Evolutionary conservation across 2,113 vertebrate genomes (phyloP).

Genomic region (Podarcis muralis): DNA sequence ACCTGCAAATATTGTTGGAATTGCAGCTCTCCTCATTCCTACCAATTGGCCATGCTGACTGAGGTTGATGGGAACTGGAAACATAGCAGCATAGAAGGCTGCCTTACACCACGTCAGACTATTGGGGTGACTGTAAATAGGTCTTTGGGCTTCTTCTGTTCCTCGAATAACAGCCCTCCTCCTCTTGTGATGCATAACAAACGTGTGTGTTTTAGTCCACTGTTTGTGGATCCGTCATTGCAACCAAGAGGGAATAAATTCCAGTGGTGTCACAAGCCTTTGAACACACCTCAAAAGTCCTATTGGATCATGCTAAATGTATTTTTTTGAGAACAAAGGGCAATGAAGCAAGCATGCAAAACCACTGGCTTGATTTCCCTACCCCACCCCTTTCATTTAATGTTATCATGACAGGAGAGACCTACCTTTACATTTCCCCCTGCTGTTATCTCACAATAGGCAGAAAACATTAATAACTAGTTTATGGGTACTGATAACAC

Average conservation of each 20-base stretch:
- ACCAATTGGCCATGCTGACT: too few species aligned
- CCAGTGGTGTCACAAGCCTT: background rate
- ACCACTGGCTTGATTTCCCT: background rate
- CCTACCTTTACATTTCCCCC: background rate
- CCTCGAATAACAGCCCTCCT: background rate
- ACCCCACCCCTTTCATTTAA: background rate
- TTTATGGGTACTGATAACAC: background rate
- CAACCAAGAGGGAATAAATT: background rate
- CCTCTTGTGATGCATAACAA: too few species aligned
- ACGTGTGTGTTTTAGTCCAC: background rate
- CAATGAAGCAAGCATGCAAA: background rate
- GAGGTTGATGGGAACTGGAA: too few species aligned
- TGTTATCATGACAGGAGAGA: background rate
- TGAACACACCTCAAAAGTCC: background rate
- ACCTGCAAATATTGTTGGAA: too few species aligned
- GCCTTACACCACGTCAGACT: too few species aligned
- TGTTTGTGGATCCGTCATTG: background rate
- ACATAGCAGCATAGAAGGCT: too few species aligned
- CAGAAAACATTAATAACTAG: background rate
- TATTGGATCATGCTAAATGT: background rate
- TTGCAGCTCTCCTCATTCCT: too few species aligned
- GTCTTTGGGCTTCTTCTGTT: background rate
- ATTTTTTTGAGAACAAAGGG: background rate
- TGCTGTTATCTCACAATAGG: background rate
- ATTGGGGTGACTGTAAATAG: too few species aligned